Percentiles rank a stretch among this genome's conserved stretches.
Evolutionary conservation across 1,140 invertebrate genomes (phyloP).

Genomic region (Eupristina koningsbergeri): DNA sequence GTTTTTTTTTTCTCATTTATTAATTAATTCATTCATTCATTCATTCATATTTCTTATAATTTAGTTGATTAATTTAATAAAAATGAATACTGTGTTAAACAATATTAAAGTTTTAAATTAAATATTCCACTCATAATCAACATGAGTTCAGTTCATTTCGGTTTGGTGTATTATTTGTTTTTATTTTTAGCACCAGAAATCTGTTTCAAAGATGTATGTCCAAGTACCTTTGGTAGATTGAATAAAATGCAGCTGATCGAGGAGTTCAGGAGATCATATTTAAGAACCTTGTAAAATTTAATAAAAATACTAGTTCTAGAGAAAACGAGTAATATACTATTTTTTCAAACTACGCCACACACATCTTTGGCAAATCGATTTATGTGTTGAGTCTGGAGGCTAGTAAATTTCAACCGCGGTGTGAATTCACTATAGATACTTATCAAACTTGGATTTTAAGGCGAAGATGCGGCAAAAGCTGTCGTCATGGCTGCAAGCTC

Average conservation of each 20-base stretch:
- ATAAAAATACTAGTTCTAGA: slow-evolving; percentile 51
- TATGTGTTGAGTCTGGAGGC: slow-evolving; percentile 11
- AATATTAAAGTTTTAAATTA: slow-evolving; percentile 28
- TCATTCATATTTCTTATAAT: background rate
- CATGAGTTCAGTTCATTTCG: slow-evolving; percentile 6
- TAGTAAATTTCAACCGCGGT: slow-evolving; percentile 43
- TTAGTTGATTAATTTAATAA: background rate
- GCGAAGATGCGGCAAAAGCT: slow-evolving; percentile 53
- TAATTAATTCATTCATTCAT: background rate
- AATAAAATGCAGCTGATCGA: slow-evolving; percentile 63
- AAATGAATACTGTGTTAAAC: background rate
- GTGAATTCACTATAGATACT: slow-evolving; percentile 46
- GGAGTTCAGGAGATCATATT: slow-evolving; percentile 59
- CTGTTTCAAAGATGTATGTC: slow-evolving; percentile 67
- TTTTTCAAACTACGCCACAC: slow-evolving; percentile 61
- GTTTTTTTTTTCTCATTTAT: background rate
- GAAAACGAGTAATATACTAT: slow-evolving; percentile 59
- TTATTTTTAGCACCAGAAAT: no score
- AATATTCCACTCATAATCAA: background rate
- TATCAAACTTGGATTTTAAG: slow-evolving; percentile 10
- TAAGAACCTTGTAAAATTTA: slow-evolving; percentile 59
- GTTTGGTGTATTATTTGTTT: no score
- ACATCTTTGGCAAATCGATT: slow-evolving; percentile 54
- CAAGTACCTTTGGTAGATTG: slow-evolving; percentile 69
- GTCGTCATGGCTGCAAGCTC: slow-evolving; percentile 48